Evolutionary conservation across 1,140 invertebrate species (phyloP), one percentile per base, ranked within the genome.

Genomic region (Drosophila mojavensis): DNA sequence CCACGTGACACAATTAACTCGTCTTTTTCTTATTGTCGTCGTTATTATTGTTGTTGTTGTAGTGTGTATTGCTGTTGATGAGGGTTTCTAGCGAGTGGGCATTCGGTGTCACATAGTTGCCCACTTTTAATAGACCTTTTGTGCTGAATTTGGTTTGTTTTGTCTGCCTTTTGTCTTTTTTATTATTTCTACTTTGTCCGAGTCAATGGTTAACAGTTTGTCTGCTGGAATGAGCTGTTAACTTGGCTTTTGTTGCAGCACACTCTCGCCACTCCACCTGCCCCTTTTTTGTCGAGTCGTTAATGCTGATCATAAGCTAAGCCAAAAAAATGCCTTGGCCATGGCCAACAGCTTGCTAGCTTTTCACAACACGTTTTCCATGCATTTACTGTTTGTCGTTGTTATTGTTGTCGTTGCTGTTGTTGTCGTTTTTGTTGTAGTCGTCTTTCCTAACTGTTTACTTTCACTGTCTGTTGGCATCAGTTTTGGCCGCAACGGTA

Each of bases 401-500:
- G 64, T 55, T 45, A 61, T 72, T 79, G 65, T 59, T 39, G 64
- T 6, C 45, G 51, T 17, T 17, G 17, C 48, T 70, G 65, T 39
- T 55, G 59, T 61, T 68, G 64, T 24, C 53, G 78, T 76, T 24
- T 2, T 48, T 70, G 65, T 39, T 55, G 59, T 61, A 65, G 64
- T 24, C 53, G 78, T 76, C 20, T 24, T 86, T 80, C 76, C 66
- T 79, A 77, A 77, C 81, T 84, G 80, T 84, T 84, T 84, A 84
- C 81, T 84, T 84, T 84, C 81, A 84, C 81, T 84, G 81, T 84
- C 73, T 63, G 78, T 78, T 78, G 78, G 62, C 67, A 73, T 59
- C 66, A 74, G 60, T 75, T 76, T 71, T 47, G 81, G 58, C 53
- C 62, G 48, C 63, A 67, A 79, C 83, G 72, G 79, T 88, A 86